phyloP scores from a whole-genome alignment of 2,113 vertebrate genomes.

The Pipa parva region DNA sequence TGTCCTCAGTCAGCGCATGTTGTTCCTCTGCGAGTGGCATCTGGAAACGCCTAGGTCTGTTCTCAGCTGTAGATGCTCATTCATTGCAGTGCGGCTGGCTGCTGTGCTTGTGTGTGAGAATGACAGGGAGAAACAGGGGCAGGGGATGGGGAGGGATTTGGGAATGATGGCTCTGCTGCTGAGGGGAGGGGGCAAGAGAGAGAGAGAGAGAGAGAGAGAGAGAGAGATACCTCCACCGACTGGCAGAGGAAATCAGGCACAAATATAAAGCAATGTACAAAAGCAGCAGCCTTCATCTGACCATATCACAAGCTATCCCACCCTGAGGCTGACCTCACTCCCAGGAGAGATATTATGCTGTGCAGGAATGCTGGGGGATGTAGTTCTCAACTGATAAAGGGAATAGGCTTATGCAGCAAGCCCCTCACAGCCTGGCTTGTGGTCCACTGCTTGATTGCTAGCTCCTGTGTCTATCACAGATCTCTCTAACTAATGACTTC shows the following conservation, averaged over 20 bases:
- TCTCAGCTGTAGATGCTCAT: constrained; percentile 48
- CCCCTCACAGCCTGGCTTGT: no score
- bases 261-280: constrained; percentile 2
- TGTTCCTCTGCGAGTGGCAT: constrained; percentile 21
- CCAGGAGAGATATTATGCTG: constrained; percentile 6
- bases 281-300: not conserved
- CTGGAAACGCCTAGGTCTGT: constrained; percentile 48
- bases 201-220: constrained; percentile 23
- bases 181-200: constrained; percentile 4
- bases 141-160: constrained; percentile 47
- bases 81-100: constrained; percentile 49
- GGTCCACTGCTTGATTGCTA: no score
- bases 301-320: constrained; percentile 9
- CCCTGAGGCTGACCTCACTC: constrained; percentile 10
- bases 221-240: constrained; percentile 8
- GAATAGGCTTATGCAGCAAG: no score
- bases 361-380: constrained; percentile 57
- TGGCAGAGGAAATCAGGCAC: not conserved
- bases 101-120: constrained; percentile 44
- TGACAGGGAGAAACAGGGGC: constrained; percentile 52
- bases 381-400: constrained; percentile 51
- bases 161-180: constrained; percentile 11
- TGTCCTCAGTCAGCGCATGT: not conserved
- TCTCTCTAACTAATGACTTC: no score
- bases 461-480: no score